Percentiles rank a stretch among this genome's conserved stretches.
Evolutionary conservation across 1,140 invertebrate genomes (phyloP).

Genomic region (Ceratosolen fusciceps): DNA sequence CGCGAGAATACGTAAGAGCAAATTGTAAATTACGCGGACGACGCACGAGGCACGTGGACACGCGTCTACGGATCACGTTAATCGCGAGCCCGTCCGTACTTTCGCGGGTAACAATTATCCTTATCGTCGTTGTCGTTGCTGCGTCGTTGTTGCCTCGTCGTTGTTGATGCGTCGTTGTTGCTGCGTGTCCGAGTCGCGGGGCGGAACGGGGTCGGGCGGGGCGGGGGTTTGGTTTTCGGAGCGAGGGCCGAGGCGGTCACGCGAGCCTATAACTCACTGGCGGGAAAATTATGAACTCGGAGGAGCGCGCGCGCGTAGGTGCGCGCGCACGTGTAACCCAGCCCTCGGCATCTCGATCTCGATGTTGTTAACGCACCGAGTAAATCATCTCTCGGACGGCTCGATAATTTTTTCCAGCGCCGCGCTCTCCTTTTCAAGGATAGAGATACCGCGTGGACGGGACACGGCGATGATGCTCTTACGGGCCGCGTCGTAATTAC

Average conservation of each 20-base stretch:
- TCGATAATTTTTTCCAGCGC: background rate
- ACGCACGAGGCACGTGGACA: background rate
- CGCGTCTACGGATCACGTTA: slow-evolving; percentile 21
- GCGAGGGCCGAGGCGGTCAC: slow-evolving; percentile 31
- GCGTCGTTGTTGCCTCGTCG: slow-evolving; percentile 37
- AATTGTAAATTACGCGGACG: slow-evolving; percentile 37
- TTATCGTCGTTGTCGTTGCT: slow-evolving; percentile 8
- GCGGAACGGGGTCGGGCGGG: no score
- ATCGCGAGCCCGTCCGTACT: slow-evolving; percentile 26
- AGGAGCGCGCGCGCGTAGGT: slow-evolving; percentile 4
- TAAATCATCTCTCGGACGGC: slow-evolving; percentile 33
- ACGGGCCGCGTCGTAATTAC: background rate
- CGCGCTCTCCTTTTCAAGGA: background rate
- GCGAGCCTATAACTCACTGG: slow-evolving; percentile 45
- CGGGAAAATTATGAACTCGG: slow-evolving; percentile 44
- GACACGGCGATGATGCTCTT: background rate
- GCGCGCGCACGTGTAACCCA: background rate
- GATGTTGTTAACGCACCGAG: slow-evolving; percentile 33
- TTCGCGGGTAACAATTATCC: slow-evolving; percentile 38
- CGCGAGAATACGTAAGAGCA: slow-evolving; percentile 33
- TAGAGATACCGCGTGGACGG: background rate
- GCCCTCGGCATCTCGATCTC: background rate
- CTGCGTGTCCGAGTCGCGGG: background rate
- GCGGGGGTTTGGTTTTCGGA: no score
- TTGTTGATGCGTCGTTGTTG: slow-evolving; percentile 42